A percentile compares a stretch with the other conserved stretches of the same genome.
Conservation (phyloP, 2,797 vertebrate genomes). For the Carcharodon carcharias region DNA sequence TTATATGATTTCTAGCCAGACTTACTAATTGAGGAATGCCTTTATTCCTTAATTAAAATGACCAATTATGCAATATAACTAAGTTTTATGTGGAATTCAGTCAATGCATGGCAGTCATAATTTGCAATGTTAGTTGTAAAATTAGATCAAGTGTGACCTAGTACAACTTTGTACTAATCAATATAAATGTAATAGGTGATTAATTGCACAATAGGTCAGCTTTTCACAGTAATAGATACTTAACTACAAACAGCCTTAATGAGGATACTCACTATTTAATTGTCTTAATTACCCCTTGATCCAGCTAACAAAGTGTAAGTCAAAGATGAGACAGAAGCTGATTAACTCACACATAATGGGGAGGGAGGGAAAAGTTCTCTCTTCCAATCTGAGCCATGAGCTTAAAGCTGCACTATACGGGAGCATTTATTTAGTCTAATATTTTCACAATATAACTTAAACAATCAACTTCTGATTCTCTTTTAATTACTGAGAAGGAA, state of each 20-base stretch:
- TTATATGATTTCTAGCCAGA: slow-evolving; percentile 2
- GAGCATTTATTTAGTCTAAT: neutral
- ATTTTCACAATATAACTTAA: neutral
- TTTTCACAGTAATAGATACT: neutral
- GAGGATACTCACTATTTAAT: neutral
- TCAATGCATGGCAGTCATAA: neutral
- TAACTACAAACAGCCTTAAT: neutral
- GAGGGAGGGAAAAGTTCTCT: neutral
- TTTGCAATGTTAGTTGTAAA: neutral
- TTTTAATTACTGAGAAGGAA: neutral
- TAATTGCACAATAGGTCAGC: neutral
- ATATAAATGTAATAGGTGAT: neutral
- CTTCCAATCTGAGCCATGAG: neutral
- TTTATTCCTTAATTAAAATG: slow-evolving; percentile 31
- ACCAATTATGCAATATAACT: slow-evolving; percentile 29
- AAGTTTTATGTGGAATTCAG: slow-evolving; percentile 32
- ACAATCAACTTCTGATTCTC: neutral
- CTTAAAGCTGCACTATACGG: neutral
- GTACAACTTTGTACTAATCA: neutral
- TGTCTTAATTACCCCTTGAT: neutral
- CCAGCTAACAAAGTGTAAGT: neutral
- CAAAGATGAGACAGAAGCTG: neutral
- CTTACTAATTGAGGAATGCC: slow-evolving; percentile 9
- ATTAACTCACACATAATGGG: neutral
- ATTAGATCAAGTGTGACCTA: slow-evolving; percentile 34